A percentile compares a stretch with the other conserved stretches of the same genome.
phyloP scores from a whole-genome alignment of 2,113 vertebrate genomes.

The Oplegnathus fasciatus region DNA sequence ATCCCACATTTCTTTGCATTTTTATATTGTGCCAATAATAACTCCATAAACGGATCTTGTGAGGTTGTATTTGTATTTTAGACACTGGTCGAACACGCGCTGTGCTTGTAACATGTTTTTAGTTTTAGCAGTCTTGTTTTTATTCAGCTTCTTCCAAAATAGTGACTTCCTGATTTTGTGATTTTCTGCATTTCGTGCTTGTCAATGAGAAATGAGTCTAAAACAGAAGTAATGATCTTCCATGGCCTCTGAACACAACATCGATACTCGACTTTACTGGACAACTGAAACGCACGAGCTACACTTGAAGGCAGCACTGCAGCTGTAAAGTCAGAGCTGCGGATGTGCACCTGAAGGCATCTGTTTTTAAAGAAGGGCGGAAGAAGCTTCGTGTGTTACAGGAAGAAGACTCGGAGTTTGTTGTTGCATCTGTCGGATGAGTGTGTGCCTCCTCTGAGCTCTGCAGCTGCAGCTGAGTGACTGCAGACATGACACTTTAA shows the following conservation, averaged over 20 bases:
- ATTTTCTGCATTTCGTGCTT: neutral
- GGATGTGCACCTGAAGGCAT: constrained; percentile 1
- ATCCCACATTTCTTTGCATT: too few relatives aligned
- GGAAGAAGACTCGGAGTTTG: constrained; percentile 52
- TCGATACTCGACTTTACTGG: neutral
- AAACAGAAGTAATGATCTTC: neutral
- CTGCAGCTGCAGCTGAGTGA: neutral
- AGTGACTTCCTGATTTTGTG: neutral
- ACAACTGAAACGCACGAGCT: constrained; percentile 1
- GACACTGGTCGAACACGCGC: neutral
- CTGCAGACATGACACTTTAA: neutral
- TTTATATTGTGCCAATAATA: too few relatives aligned
- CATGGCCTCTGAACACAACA: too few relatives aligned
- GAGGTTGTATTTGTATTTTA: neutral
- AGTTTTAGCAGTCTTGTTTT: neutral
- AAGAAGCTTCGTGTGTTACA: constrained; percentile 37
- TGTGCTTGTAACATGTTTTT: neutral
- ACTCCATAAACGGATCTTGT: neutral
- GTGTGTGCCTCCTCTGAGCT: too few relatives aligned
- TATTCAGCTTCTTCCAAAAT: neutral
- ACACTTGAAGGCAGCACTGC: neutral
- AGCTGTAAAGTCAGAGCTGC: neutral
- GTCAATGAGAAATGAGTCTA: neutral
- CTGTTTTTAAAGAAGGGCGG: constrained; percentile 22
- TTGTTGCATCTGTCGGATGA: constrained; percentile 18